Conservation (phyloP, 2,797 vertebrate genomes). For the Cephalopachus bancanus region DNA sequence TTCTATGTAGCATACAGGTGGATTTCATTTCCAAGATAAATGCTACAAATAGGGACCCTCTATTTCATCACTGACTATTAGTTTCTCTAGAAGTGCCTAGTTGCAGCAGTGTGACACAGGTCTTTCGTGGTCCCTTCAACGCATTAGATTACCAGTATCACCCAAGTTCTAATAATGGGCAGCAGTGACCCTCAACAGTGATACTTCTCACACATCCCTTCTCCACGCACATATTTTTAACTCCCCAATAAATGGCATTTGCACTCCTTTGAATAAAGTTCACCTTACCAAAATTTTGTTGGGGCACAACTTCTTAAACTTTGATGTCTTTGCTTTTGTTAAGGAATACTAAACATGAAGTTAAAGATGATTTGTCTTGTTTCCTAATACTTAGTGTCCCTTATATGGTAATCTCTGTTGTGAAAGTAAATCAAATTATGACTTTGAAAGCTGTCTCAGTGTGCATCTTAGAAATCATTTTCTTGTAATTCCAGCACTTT, state of each 20-base stretch:
- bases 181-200: not conserved
- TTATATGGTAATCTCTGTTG: not conserved
- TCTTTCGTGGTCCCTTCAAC: not conserved
- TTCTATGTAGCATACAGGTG: not conserved
- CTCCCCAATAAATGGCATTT: not conserved
- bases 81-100: not conserved
- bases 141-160: not conserved
- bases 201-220: not conserved
- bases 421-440: slow-evolving; percentile 43
- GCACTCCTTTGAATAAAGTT: not conserved
- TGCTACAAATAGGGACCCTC: not conserved
- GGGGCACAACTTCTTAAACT: not conserved
- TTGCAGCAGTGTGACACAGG: not conserved
- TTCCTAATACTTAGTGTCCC: slow-evolving; percentile 31
- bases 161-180: not conserved
- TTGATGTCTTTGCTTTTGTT: slow-evolving; percentile 55
- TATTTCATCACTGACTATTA: not conserved
- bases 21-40: not conserved
- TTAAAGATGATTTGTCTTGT: slow-evolving; percentile 34
- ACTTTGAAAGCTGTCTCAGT: slow-evolving; percentile 46
- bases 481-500: no score
- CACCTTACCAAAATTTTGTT: not conserved
- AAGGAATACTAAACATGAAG: not conserved
- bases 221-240: not conserved
- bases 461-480: slow-evolving; percentile 44